Evolutionary conservation across 2,113 vertebrate species (phyloP).

Genomic region (Atherinomorus stipes): DNA sequence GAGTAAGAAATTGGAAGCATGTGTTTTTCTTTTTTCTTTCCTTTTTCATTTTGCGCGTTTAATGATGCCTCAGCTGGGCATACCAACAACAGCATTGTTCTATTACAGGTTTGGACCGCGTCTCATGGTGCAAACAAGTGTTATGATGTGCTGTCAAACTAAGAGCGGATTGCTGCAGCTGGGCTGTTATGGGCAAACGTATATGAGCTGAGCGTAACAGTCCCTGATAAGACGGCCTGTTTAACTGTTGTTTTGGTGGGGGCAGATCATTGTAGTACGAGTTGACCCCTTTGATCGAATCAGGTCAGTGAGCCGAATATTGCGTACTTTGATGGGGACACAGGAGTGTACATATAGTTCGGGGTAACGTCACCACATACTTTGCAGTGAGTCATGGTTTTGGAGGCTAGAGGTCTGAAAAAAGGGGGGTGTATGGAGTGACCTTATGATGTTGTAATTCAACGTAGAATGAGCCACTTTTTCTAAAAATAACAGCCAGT

Average conservation of each 20-base stretch:
- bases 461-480: slow-evolving; percentile 73
- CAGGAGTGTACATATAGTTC: slow-evolving; percentile 40
- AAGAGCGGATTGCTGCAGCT: background rate
- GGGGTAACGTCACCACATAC: slow-evolving; percentile 79
- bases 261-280: slow-evolving; percentile 35
- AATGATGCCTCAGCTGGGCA: slow-evolving; percentile 56
- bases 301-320: slow-evolving; percentile 59
- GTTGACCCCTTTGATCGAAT: slow-evolving; percentile 59
- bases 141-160: slow-evolving; percentile 61
- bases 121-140: slow-evolving; percentile 61
- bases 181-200: slow-evolving; percentile 16
- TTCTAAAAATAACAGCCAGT: slow-evolving; percentile 80
- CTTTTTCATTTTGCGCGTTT: slow-evolving; percentile 28
- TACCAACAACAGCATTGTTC: slow-evolving; percentile 43
- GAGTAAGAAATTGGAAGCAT: slow-evolving; percentile 70
- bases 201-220: slow-evolving; percentile 15
- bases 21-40: slow-evolving; percentile 36
- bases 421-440: slow-evolving; percentile 52
- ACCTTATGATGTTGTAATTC: slow-evolving; percentile 81
- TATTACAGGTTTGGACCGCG: slow-evolving; percentile 47
- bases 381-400: slow-evolving; percentile 76
- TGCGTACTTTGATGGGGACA: slow-evolving; percentile 49
- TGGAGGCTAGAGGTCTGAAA: slow-evolving; percentile 45
- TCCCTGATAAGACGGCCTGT: slow-evolving; percentile 15
- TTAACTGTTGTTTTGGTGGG: slow-evolving; percentile 55